These are phyloP conservation scores for Eupsilia transversa DNA, from an alignment of 2,888 invertebrate genomes.

Conservation along the genomic window DNA sequence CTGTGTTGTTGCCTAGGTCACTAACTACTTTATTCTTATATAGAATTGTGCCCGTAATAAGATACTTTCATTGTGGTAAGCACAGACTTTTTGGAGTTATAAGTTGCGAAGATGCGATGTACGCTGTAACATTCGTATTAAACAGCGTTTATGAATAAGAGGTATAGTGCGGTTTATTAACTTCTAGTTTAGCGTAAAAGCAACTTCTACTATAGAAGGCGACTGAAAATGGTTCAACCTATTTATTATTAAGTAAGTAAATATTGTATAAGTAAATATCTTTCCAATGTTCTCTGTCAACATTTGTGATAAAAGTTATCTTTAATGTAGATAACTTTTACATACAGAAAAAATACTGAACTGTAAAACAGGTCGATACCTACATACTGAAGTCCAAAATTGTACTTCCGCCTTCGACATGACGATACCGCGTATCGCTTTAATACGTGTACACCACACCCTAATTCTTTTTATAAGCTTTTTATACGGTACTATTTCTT, in stretches of 20 bases:
- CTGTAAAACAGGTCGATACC: slow-evolving; percentile 52
- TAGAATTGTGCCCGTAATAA: not conserved
- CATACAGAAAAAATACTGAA: slow-evolving; percentile 28
- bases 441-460: slow-evolving; percentile 45
- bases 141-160: no score
- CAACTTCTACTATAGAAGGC: not conserved
- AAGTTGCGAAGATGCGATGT: not conserved
- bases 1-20: not conserved
- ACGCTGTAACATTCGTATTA: not conserved
- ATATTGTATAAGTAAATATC: slow-evolving; percentile 12
- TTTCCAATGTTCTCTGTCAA: slow-evolving; percentile 48
- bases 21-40: slow-evolving; percentile 9
- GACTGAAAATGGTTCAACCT: not conserved
- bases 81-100: not conserved
- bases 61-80: slow-evolving; percentile 10
- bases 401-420: slow-evolving; percentile 38
- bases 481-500: slow-evolving; percentile 14
- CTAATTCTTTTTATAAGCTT: slow-evolving; percentile 13
- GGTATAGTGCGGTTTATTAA: not conserved
- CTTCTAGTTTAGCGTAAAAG: not conserved
- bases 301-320: slow-evolving; percentile 56
- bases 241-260: slow-evolving; percentile 31
- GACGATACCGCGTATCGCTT: slow-evolving; percentile 33
- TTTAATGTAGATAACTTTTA: slow-evolving; percentile 51
- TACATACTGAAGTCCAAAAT: slow-evolving; percentile 34